Conservation (phyloP, 2,113 vertebrate species). For the Baryphthengus martii region DNA sequence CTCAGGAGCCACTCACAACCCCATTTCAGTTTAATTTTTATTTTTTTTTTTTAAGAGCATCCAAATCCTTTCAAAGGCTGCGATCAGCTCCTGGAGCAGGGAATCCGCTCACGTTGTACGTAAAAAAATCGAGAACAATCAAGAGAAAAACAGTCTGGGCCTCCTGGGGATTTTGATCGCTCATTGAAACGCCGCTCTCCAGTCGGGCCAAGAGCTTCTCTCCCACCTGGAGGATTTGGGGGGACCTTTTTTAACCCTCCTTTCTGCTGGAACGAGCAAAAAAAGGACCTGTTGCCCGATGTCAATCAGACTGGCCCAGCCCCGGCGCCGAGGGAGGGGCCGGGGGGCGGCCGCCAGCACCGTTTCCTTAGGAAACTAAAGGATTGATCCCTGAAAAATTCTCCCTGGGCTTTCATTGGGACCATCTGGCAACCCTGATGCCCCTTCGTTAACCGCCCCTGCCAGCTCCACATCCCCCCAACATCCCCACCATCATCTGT, state of each 20-base stretch:
- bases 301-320: accelerated
- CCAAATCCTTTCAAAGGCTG: neutral
- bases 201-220: neutral
- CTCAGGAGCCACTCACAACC: neutral
- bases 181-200: too few species aligned
- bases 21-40: neutral
- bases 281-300: neutral
- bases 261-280: neutral
- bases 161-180: too few species aligned
- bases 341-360: neutral
- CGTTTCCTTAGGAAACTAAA: neutral
- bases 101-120: accelerated
- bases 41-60: neutral
- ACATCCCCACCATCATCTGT: too few species aligned
- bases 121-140: neutral
- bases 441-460: accelerated
- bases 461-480: neutral
- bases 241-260: accelerated
- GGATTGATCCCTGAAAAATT: neutral
- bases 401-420: neutral
- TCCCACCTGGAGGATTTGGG: neutral
- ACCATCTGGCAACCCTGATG: accelerated
- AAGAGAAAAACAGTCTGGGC: neutral
- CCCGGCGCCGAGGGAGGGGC: neutral
- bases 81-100: accelerated